phyloP scores from a whole-genome alignment of 2,113 vertebrate genomes.

The Catharus bicknelli region DNA sequence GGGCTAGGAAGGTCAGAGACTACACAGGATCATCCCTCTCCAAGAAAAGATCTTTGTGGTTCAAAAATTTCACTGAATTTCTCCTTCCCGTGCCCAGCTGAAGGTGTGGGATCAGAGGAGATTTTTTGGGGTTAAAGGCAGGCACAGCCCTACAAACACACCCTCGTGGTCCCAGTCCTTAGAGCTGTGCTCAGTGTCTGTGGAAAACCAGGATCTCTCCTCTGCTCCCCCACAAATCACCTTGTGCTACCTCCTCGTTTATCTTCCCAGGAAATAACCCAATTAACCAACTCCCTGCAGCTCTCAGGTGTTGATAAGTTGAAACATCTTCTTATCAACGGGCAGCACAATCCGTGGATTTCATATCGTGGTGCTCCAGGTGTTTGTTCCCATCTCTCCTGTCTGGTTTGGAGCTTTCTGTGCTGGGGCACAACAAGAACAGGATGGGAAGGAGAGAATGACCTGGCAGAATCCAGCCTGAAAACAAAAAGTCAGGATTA shows the following conservation, averaged over 20 bases:
- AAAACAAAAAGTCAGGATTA: background rate
- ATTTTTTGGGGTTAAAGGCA: background rate
- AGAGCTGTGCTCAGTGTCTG: accelerated
- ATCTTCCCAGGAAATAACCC: background rate
- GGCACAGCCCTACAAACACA: background rate
- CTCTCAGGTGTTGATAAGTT: constrained; percentile 10
- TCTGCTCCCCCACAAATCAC: background rate
- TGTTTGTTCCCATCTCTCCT: background rate
- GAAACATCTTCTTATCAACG: background rate
- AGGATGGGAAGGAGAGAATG: background rate
- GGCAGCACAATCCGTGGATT: background rate
- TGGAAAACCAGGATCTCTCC: background rate
- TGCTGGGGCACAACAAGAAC: background rate
- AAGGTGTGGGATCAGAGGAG: background rate
- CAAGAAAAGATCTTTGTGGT: background rate
- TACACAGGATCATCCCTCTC: background rate
- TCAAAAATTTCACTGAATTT: accelerated
- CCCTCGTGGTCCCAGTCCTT: accelerated
- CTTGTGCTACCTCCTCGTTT: background rate
- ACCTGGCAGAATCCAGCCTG: background rate
- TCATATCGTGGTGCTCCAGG: background rate
- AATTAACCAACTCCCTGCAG: background rate
- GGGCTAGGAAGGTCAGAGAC: too few relatives aligned
- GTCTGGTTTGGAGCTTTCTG: background rate
- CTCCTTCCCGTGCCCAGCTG: accelerated